phyloP scores from a whole-genome alignment of 2,113 vertebrate species.

The Urocynchramus pylzowi region DNA sequence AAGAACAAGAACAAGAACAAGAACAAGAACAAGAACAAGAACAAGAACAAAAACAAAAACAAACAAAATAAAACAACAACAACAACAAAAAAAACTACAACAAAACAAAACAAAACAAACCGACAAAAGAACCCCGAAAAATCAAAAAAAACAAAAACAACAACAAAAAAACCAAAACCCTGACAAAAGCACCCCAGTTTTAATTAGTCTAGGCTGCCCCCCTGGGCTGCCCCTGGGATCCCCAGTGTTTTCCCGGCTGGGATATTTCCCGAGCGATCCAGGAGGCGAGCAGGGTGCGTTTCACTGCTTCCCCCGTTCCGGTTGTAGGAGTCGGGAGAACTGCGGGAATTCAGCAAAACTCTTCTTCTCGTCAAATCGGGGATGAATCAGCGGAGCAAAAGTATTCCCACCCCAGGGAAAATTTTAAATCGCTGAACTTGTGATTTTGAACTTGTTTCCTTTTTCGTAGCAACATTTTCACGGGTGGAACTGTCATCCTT shows the following conservation, averaged over 20 bases:
- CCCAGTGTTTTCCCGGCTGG: rapidly evolving
- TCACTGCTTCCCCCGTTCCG: rapidly evolving
- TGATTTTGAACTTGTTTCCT: neutral
- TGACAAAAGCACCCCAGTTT: too few species aligned
- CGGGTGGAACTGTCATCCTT: neutral
- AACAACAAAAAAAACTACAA: too few species aligned
- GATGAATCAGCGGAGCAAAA: neutral
- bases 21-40: too few species aligned
- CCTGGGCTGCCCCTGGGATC: rapidly evolving
- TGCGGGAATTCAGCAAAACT: neutral
- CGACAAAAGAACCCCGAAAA: too few species aligned
- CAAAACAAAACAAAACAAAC: too few species aligned
- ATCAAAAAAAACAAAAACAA: too few species aligned
- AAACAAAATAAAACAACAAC: too few species aligned
- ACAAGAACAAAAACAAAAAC: too few species aligned
- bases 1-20: too few species aligned
- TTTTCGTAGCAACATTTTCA: neutral
- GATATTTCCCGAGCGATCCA: neutral
- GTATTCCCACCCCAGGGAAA: rapidly evolving
- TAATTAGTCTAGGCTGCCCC: too few species aligned
- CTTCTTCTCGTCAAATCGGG: neutral
- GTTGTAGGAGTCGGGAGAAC: neutral
- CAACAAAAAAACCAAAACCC: too few species aligned
- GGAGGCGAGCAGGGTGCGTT: neutral
- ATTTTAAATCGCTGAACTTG: neutral